Evolutionary conservation across 2,113 vertebrate genomes (phyloP).

Genomic region (Euleptes europaea): DNA sequence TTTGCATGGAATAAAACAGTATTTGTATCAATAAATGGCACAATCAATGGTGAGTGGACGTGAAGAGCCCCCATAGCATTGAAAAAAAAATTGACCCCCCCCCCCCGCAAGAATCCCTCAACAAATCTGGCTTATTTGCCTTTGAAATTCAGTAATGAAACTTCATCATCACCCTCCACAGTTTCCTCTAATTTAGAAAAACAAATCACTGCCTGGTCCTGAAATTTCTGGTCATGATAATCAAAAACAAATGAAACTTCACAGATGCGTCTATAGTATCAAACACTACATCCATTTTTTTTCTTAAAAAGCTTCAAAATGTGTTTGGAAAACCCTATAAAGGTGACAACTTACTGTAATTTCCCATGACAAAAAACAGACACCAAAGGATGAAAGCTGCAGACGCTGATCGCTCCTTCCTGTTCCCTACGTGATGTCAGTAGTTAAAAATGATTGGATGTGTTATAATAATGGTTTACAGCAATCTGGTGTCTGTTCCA

Average conservation of each 20-base stretch:
- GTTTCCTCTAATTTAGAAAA: background rate
- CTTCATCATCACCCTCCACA: accelerated
- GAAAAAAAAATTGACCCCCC: too few relatives aligned
- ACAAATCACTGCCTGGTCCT: background rate
- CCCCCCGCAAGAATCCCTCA: background rate
- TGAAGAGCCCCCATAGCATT: background rate
- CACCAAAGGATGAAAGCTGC: conserved; percentile 65
- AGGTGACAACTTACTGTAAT: conserved; percentile 46
- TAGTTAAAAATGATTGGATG: conserved; percentile 54
- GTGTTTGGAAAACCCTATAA: conserved; percentile 37
- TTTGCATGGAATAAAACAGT: background rate
- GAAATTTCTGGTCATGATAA: conserved; percentile 10
- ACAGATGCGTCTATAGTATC: background rate
- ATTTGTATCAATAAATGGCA: background rate
- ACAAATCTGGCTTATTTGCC: background rate
- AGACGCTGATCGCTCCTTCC: conserved; percentile 80
- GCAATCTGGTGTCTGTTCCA: conserved; percentile 32
- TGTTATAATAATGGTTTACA: conserved; percentile 46
- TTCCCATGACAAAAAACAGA: conserved; percentile 56
- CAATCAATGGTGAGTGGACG: background rate
- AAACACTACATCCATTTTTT: conserved; percentile 27
- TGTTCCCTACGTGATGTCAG: conserved; percentile 75
- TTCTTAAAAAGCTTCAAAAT: conserved; percentile 50
- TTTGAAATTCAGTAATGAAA: background rate
- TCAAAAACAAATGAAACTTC: conserved; percentile 40